A percentile compares a stretch with the other conserved stretches of the same genome.
Evolutionary conservation across 2,888 invertebrate species (phyloP).

Genomic region (Mesoligia furuncula): DNA sequence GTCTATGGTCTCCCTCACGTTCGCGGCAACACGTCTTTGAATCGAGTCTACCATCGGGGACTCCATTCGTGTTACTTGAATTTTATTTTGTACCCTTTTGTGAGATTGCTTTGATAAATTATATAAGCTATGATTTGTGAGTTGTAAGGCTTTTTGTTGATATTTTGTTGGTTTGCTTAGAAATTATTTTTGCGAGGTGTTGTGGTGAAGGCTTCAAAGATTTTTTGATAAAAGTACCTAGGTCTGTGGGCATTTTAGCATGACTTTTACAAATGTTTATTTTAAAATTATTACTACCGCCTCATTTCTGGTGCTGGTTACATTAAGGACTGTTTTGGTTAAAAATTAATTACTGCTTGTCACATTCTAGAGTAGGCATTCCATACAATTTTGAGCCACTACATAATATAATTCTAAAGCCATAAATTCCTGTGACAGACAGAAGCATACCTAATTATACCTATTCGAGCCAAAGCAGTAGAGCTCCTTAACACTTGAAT

Average conservation of each 20-base stretch:
- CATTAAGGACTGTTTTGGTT: background rate
- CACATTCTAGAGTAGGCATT: too few relatives aligned
- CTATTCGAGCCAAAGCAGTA: conserved; percentile 17
- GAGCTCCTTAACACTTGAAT: conserved; percentile 65
- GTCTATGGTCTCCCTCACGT: conserved; percentile 56
- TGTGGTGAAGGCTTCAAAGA: background rate
- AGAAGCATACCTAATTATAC: conserved; percentile 13
- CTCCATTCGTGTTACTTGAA: conserved; percentile 50
- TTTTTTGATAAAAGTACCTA: background rate
- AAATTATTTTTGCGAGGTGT: background rate
- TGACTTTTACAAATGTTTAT: background rate
- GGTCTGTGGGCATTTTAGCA: background rate
- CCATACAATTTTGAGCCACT: background rate
- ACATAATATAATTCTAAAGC: background rate
- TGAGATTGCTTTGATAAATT: conserved; percentile 59
- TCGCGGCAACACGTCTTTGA: conserved; percentile 50
- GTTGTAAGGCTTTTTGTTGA: conserved; percentile 24
- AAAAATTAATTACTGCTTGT: background rate
- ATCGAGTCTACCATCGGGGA: conserved; percentile 52
- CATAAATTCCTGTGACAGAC: conserved; percentile 23
- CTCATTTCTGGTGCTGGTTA: background rate
- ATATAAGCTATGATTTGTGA: conserved; percentile 50
- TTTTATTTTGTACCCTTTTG: conserved; percentile 57
- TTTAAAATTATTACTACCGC: background rate
- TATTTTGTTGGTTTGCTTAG: conserved; percentile 10